Percentiles rank a stretch among this genome's conserved stretches.
Conservation (phyloP, 2,113 vertebrate species). For the Tyto alba region DNA sequence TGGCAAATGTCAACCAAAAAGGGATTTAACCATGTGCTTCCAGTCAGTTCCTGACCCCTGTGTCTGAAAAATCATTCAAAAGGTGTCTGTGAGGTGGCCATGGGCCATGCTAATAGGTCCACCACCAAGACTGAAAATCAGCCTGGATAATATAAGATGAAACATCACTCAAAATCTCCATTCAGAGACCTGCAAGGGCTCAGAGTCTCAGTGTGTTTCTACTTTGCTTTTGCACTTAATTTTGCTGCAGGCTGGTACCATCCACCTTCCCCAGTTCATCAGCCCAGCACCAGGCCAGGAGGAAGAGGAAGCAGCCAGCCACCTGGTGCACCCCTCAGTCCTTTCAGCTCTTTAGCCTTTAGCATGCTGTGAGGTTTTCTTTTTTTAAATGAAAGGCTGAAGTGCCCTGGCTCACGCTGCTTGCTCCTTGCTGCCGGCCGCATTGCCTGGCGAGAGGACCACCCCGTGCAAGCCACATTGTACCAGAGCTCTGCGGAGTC, state of each 20-base stretch:
- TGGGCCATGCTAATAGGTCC: neutral
- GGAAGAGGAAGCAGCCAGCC: neutral
- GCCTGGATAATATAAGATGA: neutral
- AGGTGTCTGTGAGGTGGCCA: neutral
- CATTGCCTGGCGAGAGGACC: fast-evolving
- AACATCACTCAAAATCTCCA: neutral
- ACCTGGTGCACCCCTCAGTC: neutral
- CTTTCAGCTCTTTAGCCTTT: neutral
- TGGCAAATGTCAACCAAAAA: neutral
- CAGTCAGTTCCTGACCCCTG: neutral
- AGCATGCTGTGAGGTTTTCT: neutral
- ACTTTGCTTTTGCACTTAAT: neutral
- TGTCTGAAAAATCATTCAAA: neutral
- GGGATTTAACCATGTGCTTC: neutral
- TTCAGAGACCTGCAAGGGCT: neutral
- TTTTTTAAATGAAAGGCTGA: neutral
- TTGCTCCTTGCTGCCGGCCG: neutral
- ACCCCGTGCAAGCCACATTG: neutral
- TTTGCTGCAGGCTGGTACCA: neutral
- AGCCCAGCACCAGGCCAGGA: neutral
- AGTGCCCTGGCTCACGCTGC: neutral
- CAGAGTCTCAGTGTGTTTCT: neutral
- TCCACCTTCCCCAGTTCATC: neutral
- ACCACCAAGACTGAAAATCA: neutral
- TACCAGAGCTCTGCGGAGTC: neutral